Percentiles rank a stretch among this genome's conserved stretches.
phyloP scores from a whole-genome alignment of 2,797 vertebrate species.

The Aulostomus chinensis region DNA sequence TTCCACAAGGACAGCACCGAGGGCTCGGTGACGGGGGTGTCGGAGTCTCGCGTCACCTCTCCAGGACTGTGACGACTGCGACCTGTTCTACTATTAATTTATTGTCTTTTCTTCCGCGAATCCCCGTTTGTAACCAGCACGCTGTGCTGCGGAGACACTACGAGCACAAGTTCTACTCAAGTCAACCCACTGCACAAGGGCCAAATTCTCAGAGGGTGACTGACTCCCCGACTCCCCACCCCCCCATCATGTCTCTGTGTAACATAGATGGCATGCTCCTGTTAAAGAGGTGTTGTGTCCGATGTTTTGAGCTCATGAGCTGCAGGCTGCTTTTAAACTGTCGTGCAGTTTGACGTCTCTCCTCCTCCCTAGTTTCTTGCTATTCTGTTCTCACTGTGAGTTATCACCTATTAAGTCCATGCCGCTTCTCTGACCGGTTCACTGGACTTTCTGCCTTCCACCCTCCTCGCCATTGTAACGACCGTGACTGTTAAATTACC shows the following conservation, averaged over 20 bases:
- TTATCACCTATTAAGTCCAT: constrained; percentile 58
- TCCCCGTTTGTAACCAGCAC: constrained; percentile 5
- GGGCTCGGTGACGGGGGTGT: constrained; percentile 20
- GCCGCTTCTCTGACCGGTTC: constrained; percentile 36
- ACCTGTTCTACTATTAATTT: constrained; percentile 36
- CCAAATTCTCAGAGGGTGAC: too few species aligned
- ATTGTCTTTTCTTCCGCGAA: constrained; percentile 11
- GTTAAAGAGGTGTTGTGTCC: constrained; percentile 17
- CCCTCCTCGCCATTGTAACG: constrained; percentile 44
- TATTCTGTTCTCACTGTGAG: constrained; percentile 64
- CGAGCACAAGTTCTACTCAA: constrained; percentile 56
- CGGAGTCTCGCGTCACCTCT: not conserved
- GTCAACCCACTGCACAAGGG: constrained; percentile 55
- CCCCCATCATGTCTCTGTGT: constrained; percentile 29
- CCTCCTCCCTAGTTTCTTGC: too few species aligned
- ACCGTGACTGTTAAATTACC: constrained; percentile 66
- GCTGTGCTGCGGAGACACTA: constrained; percentile 4
- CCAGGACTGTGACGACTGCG: constrained; percentile 24
- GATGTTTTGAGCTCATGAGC: constrained; percentile 7
- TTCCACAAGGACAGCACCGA: constrained; percentile 40
- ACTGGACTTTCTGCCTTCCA: constrained; percentile 67
- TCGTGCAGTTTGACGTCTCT: too few species aligned
- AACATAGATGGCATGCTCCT: constrained; percentile 12
- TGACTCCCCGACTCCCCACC: constrained; percentile 21
- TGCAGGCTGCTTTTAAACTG: not conserved